Evolutionary conservation across 2,113 vertebrate species (phyloP).

Genomic region (Anoura caudifer): DNA sequence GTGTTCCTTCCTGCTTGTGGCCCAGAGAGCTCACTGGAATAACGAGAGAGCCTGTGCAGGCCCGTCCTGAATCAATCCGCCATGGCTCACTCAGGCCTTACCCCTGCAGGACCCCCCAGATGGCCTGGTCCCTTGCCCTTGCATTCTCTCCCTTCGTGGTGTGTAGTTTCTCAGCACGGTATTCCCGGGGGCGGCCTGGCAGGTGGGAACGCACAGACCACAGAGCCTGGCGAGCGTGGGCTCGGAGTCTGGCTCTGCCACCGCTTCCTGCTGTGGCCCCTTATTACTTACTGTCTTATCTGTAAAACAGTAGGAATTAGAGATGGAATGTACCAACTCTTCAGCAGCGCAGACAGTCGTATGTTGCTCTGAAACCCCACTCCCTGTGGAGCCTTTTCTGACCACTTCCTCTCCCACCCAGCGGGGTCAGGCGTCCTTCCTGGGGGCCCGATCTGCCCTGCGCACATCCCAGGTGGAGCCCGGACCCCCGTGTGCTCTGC

Average conservation of each 20-base stretch:
- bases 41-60: not conserved
- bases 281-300: not conserved
- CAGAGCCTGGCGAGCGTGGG: not conserved
- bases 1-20: not conserved
- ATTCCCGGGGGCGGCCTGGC: not conserved
- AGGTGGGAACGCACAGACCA: not conserved
- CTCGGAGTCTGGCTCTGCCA: not conserved
- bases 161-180: not conserved
- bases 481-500: accelerated
- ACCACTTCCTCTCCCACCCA: not conserved
- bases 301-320: not conserved
- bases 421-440: not conserved
- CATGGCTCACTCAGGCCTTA: not conserved
- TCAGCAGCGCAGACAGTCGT: not conserved
- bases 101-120: not conserved
- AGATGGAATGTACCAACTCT: not conserved
- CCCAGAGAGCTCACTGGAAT: not conserved
- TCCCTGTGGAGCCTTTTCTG: not conserved
- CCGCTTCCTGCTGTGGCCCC: not conserved
- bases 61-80: not conserved
- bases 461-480: too few relatives aligned
- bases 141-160: not conserved
- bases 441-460: accelerated
- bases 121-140: not conserved
- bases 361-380: not conserved